A percentile compares a stretch with the other conserved stretches of the same genome.
phyloP scores from a whole-genome alignment of 2,113 vertebrate genomes.

The Ceyx margarethae region DNA sequence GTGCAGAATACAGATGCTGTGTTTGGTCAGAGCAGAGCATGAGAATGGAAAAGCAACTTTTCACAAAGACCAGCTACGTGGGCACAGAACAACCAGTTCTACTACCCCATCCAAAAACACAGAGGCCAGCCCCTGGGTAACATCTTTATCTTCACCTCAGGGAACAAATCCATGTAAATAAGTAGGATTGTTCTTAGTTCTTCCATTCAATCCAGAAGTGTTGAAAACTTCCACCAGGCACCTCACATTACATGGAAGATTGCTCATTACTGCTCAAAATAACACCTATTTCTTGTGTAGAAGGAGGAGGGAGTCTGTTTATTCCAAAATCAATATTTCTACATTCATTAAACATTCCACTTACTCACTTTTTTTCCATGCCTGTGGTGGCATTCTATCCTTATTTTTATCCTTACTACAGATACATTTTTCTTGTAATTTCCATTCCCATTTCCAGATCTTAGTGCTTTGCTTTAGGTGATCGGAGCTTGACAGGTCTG shows the following conservation, averaged over 20 bases:
- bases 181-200: neutral
- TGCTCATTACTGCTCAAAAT: slow-evolving; percentile 46
- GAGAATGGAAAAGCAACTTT: neutral
- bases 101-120: fast-evolving
- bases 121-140: neutral
- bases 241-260: slow-evolving; percentile 34
- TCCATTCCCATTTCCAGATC: slow-evolving; percentile 44
- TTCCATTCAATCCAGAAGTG: slow-evolving; percentile 47
- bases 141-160: neutral
- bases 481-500: slow-evolving; percentile 13
- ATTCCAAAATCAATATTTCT: slow-evolving; percentile 70
- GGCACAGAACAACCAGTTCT: neutral
- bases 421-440: slow-evolving; percentile 8
- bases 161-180: slow-evolving; percentile 6
- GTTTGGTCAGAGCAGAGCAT: neutral
- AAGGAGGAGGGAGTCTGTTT: slow-evolving; percentile 56
- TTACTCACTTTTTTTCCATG: slow-evolving; percentile 20
- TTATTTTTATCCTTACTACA: slow-evolving; percentile 30
- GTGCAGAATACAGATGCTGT: neutral
- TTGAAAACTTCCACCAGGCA: slow-evolving; percentile 48
- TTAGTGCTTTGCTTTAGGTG: neutral
- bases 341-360: slow-evolving; percentile 50
- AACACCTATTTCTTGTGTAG: slow-evolving; percentile 52
- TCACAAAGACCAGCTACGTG: neutral
- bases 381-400: slow-evolving; percentile 15